Evolutionary conservation across 2,888 invertebrate genomes (phyloP).

Genomic region (Mycalesis mineus): DNA sequence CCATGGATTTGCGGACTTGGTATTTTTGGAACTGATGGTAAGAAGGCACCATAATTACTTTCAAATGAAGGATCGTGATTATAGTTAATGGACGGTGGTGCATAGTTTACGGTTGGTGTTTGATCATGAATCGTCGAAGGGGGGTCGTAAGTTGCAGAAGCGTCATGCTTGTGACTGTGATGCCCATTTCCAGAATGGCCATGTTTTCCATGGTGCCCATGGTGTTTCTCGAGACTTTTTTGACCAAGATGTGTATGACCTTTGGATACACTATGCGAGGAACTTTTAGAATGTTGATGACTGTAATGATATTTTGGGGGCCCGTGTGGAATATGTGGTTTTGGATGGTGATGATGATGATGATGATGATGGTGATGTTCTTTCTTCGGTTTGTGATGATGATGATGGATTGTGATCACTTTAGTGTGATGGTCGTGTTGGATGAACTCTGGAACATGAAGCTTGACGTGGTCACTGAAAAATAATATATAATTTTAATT

Average conservation of each 20-base stretch:
- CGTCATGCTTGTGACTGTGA: slow-evolving; percentile 46
- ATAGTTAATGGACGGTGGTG: slow-evolving; percentile 32
- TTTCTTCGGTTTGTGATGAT: slow-evolving; percentile 70
- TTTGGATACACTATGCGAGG: slow-evolving; percentile 49
- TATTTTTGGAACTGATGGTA: slow-evolving; percentile 46
- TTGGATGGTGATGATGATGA: slow-evolving; percentile 75
- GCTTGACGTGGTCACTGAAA: slow-evolving; percentile 76
- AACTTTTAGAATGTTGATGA: slow-evolving; percentile 61
- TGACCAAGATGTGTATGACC: slow-evolving; percentile 38
- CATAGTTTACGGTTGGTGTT: slow-evolving; percentile 34
- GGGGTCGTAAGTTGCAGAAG: slow-evolving; percentile 29
- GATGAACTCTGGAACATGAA: slow-evolving; percentile 79
- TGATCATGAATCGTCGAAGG: slow-evolving; percentile 45
- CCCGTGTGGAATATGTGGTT: slow-evolving; percentile 52
- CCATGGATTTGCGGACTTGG: slow-evolving; percentile 46
- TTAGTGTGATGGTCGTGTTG: slow-evolving; percentile 80
- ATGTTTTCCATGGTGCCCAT: slow-evolving; percentile 34
- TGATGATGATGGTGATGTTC: slow-evolving; percentile 62
- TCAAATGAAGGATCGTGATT: slow-evolving; percentile 43
- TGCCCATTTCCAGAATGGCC: slow-evolving; percentile 37
- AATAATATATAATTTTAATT: slow-evolving; percentile 25
- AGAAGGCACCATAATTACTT: slow-evolving; percentile 48
- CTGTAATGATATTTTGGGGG: slow-evolving; percentile 45
- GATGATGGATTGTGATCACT: slow-evolving; percentile 78
- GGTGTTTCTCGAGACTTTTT: slow-evolving; percentile 17